phyloP scores from a whole-genome alignment of 1,140 invertebrate species.

The Brachionus manjavacas region DNA sequence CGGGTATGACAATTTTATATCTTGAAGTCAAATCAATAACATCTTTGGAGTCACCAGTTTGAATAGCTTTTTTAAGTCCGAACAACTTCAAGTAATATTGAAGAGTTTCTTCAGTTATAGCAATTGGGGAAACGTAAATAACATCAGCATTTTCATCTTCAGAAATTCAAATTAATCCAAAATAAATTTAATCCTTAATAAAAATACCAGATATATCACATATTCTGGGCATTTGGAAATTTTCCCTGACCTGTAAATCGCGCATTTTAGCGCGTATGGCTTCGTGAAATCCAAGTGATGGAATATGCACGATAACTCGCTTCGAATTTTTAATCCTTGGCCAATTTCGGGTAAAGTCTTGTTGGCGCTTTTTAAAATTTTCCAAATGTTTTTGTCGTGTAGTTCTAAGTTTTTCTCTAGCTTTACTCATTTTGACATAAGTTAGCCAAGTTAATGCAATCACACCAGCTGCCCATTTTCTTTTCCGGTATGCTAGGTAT shows the following conservation, averaged over 20 bases:
- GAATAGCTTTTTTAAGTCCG: conserved; percentile 52
- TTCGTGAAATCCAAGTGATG: conserved; percentile 53
- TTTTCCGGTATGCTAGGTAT: conserved; percentile 53
- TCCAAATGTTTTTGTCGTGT: conserved; percentile 51
- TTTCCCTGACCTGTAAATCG: conserved; percentile 53
- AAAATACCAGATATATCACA: conserved; percentile 52
- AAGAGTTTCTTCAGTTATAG: conserved; percentile 55
- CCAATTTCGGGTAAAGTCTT: conserved; percentile 50
- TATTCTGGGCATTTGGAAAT: conserved; percentile 55
- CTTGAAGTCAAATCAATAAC: conserved; percentile 52
- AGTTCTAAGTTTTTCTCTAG: conserved; percentile 50
- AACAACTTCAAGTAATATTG: conserved; percentile 57
- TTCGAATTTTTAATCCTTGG: conserved; percentile 50
- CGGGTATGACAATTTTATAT: conserved; percentile 56
- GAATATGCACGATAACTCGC: conserved; percentile 55
- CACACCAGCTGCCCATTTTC: conserved; percentile 57
- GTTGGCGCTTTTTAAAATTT: conserved; percentile 41
- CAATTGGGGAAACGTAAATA: conserved; percentile 55
- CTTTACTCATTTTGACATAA: conserved; percentile 54
- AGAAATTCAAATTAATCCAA: conserved; percentile 19
- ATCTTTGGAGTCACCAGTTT: conserved; percentile 47
- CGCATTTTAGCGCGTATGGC: conserved; percentile 51
- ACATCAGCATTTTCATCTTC: conserved; percentile 58
- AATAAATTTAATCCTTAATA: not conserved
- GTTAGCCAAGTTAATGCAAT: conserved; percentile 57